Evolutionary conservation across 2,113 vertebrate species (phyloP), one percentile per base, ranked within the genome.

Genomic region (Stigmatopora nigra): DNA sequence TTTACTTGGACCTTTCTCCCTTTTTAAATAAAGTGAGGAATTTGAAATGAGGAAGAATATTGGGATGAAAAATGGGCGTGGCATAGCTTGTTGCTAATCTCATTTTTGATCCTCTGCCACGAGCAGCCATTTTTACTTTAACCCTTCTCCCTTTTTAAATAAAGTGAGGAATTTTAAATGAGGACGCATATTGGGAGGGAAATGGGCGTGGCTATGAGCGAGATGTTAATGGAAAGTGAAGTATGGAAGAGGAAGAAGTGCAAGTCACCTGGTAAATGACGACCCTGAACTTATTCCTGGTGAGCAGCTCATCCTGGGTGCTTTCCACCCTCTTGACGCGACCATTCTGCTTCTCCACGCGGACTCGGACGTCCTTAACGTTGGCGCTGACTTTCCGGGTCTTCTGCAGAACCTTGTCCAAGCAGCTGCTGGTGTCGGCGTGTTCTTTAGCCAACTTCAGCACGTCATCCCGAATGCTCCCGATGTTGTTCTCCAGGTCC

Each of bases 361-460:
- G 92, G 0, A 90, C 80, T 61, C 93, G 92, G 59, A 99, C 93
- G 38, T 98, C 97, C 88, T 94, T 98, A 63, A 98, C 87, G 8
- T 95, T 94, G 73, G 95, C 89, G 65, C 94, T 96, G 78, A 99
- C 93, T 69, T 98, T 98, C 15, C 81, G 88, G 9, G 96, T 95
- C 84, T 99, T 99, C 90, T 95, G 93, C 78, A 99, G 91, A 49
- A 99, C 74, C 86, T 98, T 98, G 79, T 93, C 92, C 67, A 99
- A 91, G 0, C 88, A 90, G 55, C 90, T 89, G 49, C 91, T 89
- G 0, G 94, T 96, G 35, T 93, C 91, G 68, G 84, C 77, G 10
- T 99, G 96, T 69, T 96, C 90, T 78, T 94, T 94, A 31, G 93
- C 89, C 55, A 98, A 91, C 86, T 97, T 97, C 53, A 95, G 64